A percentile compares a stretch with the other conserved stretches of the same genome.
These are phyloP conservation scores for Himalopsyche kuldschensis DNA, from an alignment of 2,888 invertebrate genomes.

Conservation along the genomic window DNA sequence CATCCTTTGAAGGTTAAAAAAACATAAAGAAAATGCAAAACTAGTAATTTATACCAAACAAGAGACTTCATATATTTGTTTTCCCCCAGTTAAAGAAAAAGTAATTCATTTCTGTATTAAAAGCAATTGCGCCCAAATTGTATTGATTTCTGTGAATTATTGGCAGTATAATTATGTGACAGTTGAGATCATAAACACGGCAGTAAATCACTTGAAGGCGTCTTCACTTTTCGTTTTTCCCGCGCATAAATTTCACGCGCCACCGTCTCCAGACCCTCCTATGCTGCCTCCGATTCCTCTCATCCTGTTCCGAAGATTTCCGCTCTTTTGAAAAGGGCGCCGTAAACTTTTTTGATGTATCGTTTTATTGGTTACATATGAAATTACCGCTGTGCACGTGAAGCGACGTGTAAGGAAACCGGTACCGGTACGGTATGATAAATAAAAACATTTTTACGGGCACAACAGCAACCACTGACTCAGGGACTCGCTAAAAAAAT, in stretches of 20 bases:
- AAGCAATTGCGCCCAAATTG: not conserved
- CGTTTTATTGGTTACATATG: slow-evolving; percentile 39
- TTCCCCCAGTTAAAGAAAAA: too few relatives aligned
- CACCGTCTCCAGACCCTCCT: slow-evolving; percentile 11
- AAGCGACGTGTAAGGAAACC: slow-evolving; percentile 3
- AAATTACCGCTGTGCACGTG: slow-evolving; percentile 29
- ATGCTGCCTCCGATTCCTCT: slow-evolving; percentile 7
- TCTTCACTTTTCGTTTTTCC: slow-evolving; percentile 7
- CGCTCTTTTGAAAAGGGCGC: slow-evolving; percentile 32
- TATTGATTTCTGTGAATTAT: slow-evolving; percentile 28
- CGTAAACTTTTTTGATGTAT: slow-evolving; percentile 40
- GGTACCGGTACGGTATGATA: slow-evolving; percentile 18
- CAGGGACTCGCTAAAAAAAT: not conserved
- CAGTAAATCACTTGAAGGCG: slow-evolving; percentile 24
- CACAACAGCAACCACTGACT: not conserved
- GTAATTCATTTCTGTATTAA: too few relatives aligned
- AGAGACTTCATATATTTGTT: too few relatives aligned
- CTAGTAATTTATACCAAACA: too few relatives aligned
- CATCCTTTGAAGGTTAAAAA: too few relatives aligned
- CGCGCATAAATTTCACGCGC: slow-evolving; percentile 35
- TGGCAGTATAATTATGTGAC: slow-evolving; percentile 31
- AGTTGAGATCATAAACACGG: slow-evolving; percentile 27
- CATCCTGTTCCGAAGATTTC: slow-evolving; percentile 39
- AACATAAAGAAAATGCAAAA: too few relatives aligned
- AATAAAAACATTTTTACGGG: slow-evolving; percentile 21